phyloP scores from a whole-genome alignment of 2,888 invertebrate species.

The Mesorhabditis sp. region DNA sequence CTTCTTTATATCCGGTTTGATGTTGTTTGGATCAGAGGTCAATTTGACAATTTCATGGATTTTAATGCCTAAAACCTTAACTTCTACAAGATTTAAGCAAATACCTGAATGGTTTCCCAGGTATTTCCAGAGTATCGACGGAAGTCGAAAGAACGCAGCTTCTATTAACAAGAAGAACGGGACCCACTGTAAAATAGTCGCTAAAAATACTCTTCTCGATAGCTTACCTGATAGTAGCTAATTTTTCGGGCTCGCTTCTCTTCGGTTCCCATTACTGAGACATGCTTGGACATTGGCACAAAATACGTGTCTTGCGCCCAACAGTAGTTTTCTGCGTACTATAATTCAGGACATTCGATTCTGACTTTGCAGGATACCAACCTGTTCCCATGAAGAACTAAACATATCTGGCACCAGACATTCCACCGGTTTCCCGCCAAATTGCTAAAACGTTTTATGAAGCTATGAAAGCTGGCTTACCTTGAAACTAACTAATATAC shows the following conservation, averaged over 20 bases:
- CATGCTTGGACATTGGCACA: conserved; percentile 43
- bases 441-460: conserved; percentile 39
- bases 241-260: conserved; percentile 42
- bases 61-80: conserved; percentile 40
- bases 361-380: conserved; percentile 7
- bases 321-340: conserved; percentile 52
- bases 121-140: conserved; percentile 54
- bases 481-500: conserved; percentile 55
- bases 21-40: conserved; percentile 57
- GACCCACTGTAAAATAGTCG: conserved; percentile 38
- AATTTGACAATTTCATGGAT: conserved; percentile 54
- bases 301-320: conserved; percentile 53
- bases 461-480: conserved; percentile 17
- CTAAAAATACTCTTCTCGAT: conserved; percentile 8
- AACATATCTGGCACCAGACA: conserved; percentile 55
- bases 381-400: conserved; percentile 52
- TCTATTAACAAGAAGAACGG: conserved; percentile 56
- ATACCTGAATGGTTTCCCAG: conserved; percentile 54
- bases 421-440: conserved; percentile 55
- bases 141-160: conserved; percentile 56
- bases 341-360: conserved; percentile 14
- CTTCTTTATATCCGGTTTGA: conserved; percentile 55
- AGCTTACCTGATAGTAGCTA: conserved; percentile 43
- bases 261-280: conserved; percentile 38
- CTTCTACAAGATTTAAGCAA: not conserved